These are phyloP conservation scores for Brachionus paranguensis DNA, from an alignment of 1,140 invertebrate species.

Conservation along the genomic window DNA sequence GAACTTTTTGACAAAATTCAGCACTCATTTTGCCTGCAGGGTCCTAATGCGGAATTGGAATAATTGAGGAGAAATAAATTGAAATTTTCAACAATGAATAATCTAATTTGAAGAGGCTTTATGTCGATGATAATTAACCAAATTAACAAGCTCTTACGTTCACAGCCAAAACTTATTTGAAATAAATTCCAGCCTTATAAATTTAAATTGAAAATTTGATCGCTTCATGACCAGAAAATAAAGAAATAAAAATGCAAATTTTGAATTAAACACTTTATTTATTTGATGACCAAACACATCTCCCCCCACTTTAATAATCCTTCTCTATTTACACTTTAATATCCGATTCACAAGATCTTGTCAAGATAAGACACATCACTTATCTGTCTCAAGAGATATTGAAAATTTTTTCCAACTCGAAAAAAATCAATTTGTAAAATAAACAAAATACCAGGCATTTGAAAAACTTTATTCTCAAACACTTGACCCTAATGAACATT, in stretches of 20 bases:
- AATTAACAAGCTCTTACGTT: not conserved
- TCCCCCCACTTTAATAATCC: not conserved
- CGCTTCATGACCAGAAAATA: not conserved
- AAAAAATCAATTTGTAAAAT: not conserved
- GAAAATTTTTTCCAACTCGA: not conserved
- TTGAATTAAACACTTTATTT: not conserved
- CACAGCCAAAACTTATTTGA: not conserved
- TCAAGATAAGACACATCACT: not conserved
- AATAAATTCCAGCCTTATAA: not conserved
- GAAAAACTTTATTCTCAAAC: not conserved
- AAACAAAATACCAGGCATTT: not conserved
- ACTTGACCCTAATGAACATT: slow-evolving; percentile 4
- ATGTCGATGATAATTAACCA: not conserved
- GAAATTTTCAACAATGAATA: not conserved
- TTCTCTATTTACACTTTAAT: not conserved
- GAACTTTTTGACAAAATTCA: not conserved
- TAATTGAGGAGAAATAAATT: not conserved
- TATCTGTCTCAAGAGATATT: not conserved
- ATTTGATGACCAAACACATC: not conserved
- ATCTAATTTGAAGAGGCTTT: not conserved
- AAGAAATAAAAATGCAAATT: not conserved
- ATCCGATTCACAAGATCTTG: not conserved
- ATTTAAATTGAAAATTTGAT: not conserved
- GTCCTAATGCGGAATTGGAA: not conserved
- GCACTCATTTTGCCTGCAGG: not conserved